Evolutionary conservation across 2,888 invertebrate species (phyloP).

Genomic region (Tetragonula carbonaria): DNA sequence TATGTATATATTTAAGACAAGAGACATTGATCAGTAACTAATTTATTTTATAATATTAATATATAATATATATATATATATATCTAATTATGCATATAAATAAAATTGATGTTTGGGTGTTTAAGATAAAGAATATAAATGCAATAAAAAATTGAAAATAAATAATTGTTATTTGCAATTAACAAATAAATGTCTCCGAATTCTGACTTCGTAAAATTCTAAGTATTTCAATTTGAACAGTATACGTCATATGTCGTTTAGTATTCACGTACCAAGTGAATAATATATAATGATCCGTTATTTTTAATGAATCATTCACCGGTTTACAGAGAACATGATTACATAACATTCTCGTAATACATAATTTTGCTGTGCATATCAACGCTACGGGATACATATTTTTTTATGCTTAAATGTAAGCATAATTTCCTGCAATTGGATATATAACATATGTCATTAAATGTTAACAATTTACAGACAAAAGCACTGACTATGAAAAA

Average conservation of each 20-base stretch:
- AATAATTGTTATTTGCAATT: neutral
- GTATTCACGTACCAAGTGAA: neutral
- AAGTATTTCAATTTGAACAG: neutral
- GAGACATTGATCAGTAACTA: neutral
- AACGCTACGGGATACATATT: neutral
- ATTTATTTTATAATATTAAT: neutral
- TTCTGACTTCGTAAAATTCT: neutral
- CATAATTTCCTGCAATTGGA: neutral
- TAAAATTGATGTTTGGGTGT: neutral
- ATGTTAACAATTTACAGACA: neutral
- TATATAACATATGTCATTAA: neutral
- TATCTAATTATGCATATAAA: too few relatives aligned
- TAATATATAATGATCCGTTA: slow-evolving; percentile 7
- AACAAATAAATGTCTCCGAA: too few relatives aligned
- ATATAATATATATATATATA: too few relatives aligned
- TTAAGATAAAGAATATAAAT: too few relatives aligned
- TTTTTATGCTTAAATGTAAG: neutral
- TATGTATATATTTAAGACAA: neutral
- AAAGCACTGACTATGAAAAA: neutral
- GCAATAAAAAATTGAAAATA: too few relatives aligned
- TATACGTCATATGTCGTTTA: neutral
- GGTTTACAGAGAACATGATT: slow-evolving; percentile 21
- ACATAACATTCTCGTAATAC: slow-evolving; percentile 30
- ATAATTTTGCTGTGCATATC: neutral
- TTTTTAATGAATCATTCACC: slow-evolving; percentile 54